These are phyloP conservation scores for Trichomalopsis sarcophagae DNA, from an alignment of 1,140 invertebrate species.

Conservation along the genomic window DNA sequence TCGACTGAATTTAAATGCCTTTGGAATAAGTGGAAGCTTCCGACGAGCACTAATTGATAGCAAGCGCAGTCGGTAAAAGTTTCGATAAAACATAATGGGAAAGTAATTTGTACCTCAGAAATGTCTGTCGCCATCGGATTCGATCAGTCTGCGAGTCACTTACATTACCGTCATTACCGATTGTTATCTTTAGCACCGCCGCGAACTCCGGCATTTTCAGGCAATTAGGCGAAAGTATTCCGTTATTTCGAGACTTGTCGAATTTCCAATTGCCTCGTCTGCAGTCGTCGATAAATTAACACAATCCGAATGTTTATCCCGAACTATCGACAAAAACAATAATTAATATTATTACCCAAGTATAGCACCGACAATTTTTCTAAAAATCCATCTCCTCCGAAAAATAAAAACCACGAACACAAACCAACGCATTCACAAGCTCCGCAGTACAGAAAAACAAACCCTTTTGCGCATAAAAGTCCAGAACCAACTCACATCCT, in stretches of 20 bases:
- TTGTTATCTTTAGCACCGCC: conserved; percentile 25
- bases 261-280: not conserved
- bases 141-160: conserved; percentile 14
- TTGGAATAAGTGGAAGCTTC: not conserved
- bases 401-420: no score
- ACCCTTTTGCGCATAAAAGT: no score
- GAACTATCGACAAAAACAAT: no score
- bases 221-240: not conserved
- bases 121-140: conserved; percentile 22
- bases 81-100: not conserved
- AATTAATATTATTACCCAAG: no score
- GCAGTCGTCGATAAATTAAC: no score
- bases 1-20: not conserved
- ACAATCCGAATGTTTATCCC: no score
- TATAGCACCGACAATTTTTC: no score
- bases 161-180: not conserved
- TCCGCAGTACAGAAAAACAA: no score
- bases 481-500: not conserved
- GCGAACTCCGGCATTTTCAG: not conserved
- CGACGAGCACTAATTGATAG: not conserved
- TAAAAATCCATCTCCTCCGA: no score
- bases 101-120: conserved; percentile 34
- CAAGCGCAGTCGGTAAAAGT: conserved; percentile 3
- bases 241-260: not conserved
- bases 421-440: not conserved